Evolutionary conservation across 2,797 vertebrate genomes (phyloP).

Genomic region (Sylvia borin): DNA sequence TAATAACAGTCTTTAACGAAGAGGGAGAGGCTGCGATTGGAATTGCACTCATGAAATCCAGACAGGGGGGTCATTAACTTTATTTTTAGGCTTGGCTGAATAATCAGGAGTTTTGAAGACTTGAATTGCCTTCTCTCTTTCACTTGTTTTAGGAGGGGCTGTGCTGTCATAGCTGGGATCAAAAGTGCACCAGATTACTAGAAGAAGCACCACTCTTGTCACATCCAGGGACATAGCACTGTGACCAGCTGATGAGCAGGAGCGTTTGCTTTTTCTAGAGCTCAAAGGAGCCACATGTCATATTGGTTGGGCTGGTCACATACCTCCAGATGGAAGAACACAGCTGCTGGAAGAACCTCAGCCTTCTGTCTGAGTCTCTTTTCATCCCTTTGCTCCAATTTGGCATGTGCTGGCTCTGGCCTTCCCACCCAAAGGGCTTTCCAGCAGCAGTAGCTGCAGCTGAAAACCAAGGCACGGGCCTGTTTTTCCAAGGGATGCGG

Average conservation of each 20-base stretch:
- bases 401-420: not conserved
- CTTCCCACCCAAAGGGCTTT: not conserved
- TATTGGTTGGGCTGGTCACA: too few relatives aligned
- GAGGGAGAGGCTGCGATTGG: not conserved
- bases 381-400: rapidly evolving
- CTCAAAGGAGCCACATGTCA: not conserved
- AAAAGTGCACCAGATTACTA: not conserved
- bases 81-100: conserved; percentile 55
- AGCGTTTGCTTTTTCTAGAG: not conserved
- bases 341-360: not conserved
- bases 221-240: not conserved
- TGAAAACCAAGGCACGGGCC: not conserved
- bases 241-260: not conserved
- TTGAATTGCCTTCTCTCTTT: not conserved
- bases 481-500: not conserved
- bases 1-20: conserved; percentile 24
- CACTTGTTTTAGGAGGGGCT: not conserved
- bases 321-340: not conserved
- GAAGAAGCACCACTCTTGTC: not conserved
- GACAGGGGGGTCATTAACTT: conserved; percentile 44
- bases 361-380: not conserved
- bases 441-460: not conserved
- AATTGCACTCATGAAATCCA: not conserved
- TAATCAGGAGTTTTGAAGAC: conserved; percentile 9
- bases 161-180: not conserved